A percentile compares a stretch with the other conserved stretches of the same genome.
Conservation (phyloP, 2,888 invertebrate species). For the Cactoblastis cactorum region DNA sequence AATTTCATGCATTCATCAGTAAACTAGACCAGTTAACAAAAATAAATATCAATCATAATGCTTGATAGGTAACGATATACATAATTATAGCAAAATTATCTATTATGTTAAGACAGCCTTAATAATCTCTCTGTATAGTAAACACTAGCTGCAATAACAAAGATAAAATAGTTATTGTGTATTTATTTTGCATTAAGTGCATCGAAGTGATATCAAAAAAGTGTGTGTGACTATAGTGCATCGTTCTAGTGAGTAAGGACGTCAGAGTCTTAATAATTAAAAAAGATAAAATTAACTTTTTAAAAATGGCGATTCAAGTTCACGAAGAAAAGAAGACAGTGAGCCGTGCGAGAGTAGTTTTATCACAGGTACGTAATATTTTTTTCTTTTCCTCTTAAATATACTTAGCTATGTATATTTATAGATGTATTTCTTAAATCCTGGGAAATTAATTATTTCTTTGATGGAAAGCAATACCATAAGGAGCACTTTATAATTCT, state of each 20-base stretch:
- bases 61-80: not conserved
- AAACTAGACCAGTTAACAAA: too few relatives aligned
- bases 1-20: too few relatives aligned
- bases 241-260: not conserved
- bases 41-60: too few relatives aligned
- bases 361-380: constrained; percentile 41
- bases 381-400: constrained; percentile 9
- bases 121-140: not conserved
- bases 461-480: too few relatives aligned
- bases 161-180: constrained; percentile 7
- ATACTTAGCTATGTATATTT: too few relatives aligned
- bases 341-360: constrained; percentile 33
- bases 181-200: not conserved
- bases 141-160: constrained; percentile 5
- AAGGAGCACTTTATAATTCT: too few relatives aligned
- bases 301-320: constrained; percentile 16
- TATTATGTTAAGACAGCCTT: not conserved
- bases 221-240: not conserved
- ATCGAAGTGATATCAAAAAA: not conserved
- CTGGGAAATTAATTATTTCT: too few relatives aligned
- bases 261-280: not conserved
- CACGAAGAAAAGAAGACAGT: constrained; percentile 24
- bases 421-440: too few relatives aligned
- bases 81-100: not conserved
- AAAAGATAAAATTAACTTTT: not conserved